These are phyloP conservation scores for Myiotriccus ornatus DNA, from an alignment of 2,797 vertebrate genomes.

Conservation along the genomic window DNA sequence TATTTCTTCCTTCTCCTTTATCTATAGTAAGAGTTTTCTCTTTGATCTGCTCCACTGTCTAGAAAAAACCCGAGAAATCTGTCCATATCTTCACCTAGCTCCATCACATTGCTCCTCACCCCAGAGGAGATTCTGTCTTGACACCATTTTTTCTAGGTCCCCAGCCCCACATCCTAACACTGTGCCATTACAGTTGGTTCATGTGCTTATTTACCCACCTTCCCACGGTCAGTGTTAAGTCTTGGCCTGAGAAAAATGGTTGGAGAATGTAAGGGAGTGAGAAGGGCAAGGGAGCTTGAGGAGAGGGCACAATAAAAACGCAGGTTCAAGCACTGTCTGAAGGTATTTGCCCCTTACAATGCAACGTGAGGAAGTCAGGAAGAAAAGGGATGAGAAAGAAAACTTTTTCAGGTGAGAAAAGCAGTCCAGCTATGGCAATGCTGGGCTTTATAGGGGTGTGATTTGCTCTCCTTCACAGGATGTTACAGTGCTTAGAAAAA, in stretches of 20 bases:
- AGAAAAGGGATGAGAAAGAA: not conserved
- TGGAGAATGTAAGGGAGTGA: not conserved
- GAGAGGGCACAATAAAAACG: not conserved
- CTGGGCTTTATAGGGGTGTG: not conserved
- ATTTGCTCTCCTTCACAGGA: not conserved
- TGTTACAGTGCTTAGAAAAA: not conserved
- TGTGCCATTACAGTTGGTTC: rapidly evolving
- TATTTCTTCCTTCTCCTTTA: not conserved
- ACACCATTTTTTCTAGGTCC: not conserved
- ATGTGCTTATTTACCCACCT: not conserved
- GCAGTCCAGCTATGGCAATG: not conserved
- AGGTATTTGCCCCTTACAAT: not conserved
- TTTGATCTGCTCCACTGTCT: not conserved
- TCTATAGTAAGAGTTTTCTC: not conserved
- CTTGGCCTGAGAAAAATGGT: not conserved
- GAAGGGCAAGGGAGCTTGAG: not conserved
- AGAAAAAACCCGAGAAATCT: not conserved
- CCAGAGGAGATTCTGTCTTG: not conserved
- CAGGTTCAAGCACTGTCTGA: not conserved
- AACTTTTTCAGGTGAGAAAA: not conserved
- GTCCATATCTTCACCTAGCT: not conserved
- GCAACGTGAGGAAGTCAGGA: not conserved
- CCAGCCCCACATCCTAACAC: not conserved
- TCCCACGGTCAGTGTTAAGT: not conserved
- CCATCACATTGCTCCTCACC: not conserved